Base-by-base conservation (phyloP, 2,888 invertebrate species). In the Meganola albula region DNA sequence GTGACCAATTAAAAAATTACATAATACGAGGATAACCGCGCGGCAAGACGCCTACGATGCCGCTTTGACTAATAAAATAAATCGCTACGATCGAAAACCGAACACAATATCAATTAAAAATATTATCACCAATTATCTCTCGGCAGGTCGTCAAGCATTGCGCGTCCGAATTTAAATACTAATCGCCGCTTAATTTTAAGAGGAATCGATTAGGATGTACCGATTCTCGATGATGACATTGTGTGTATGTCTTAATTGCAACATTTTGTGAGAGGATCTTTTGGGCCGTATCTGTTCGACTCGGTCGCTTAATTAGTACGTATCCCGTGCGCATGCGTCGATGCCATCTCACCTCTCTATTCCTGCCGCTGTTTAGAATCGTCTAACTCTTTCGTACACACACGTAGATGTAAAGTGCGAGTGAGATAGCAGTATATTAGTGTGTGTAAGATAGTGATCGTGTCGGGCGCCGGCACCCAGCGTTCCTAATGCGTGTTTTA, bases 401-500 rank as follows among this genome's bases (percentile, higher is more conserved):
- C 32, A 24, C 22, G 9, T 31, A 18, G 12, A 31, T 23, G 20
- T 33, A 42, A 29, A 10, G 56, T 31, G 36, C 39, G 61, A 72
- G 41, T 54, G 60, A 57, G 76, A 74, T 46, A 48, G 63, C 29
- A 37, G 44, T 63, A 68, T 56, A 57, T 70, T 65, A 58, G 57
- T 58, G 53, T 60, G 58, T 51, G 40, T 37, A 42, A 67, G 79
- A 80, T 78, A 58, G 63, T 55, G 67, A 79, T 80, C 77, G 62
- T 50, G 60, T 57, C 60, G 68, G 79, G 82, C 82, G 79, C 79
- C 82, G 75, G 78, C 79, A 79, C 77, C 82, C 78, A 68, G 53
- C 73, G 63, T 66, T 67, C 72, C 74, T 82, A 83, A 83, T 82
- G 80, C 78, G 73, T 74, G 79, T 77, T 74, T 83, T 77, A 79